Base-by-base conservation (phyloP, 2,888 invertebrate species). In the Platynereis dumerilii region DNA sequence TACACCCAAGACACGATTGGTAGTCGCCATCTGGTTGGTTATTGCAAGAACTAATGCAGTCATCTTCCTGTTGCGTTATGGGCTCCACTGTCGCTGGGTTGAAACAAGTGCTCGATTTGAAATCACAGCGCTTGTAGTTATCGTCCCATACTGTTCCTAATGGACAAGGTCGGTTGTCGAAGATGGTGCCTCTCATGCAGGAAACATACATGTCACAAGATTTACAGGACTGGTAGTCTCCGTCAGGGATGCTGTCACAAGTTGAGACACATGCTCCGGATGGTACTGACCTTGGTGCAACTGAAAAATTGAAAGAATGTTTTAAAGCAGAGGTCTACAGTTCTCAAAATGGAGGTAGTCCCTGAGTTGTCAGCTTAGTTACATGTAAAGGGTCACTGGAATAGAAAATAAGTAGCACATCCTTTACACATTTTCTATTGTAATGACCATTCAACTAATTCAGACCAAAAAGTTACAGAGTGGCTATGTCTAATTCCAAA, bases 131-230 rank as follows among this genome's bases (percentile, higher is more conserved):
- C 54, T 61, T 61, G 34, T 29, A 12, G 7, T 42, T n/a, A 42
- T 61, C 61, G 22, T 61, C 61, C 61, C 61, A 61, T 5, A 61
- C 42, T 39, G 39, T 15, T 5, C 57, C 57, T 12, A 17, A 17
- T 3, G 61, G 61, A 34, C 61, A 61, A 3, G 61, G 54, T 17
- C 61, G 54, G 24, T 55, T 34, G 44, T 61, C 61, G 24, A 54
- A 28, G 26, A 61, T 29, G 12, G 34, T 17, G 20, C 61, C 61
- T 3, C 26, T 5, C 3, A 22, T 5, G n/a, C 48, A 48, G 17
- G 48, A 48, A 20, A 22, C 48, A n/a, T 48, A n/a, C 20, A 48
- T n/a, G n/a, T 48, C 5, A 17, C 48, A 48, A 5, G 20, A n/a
- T 20, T 48, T 48, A 17, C 48, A 48, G 10, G 48, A 48, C 22